phyloP scores from a whole-genome alignment of 1,140 invertebrate species.

The Proales similis region DNA sequence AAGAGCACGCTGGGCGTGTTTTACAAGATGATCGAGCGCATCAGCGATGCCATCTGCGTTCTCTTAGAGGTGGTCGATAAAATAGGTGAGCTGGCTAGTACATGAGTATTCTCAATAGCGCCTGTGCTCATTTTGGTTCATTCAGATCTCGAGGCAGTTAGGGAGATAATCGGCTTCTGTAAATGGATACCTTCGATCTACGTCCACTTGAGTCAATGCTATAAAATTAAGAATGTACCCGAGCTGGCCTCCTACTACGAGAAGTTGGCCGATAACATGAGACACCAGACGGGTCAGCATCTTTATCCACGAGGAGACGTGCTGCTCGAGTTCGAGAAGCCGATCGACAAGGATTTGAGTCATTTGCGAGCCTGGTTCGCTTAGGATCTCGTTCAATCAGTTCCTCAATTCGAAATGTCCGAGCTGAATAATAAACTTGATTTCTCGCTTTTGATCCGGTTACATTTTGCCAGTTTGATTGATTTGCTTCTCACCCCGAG shows the following conservation, averaged over 20 bases:
- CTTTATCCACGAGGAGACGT: too few species aligned
- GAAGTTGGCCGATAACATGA: conserved; percentile 13
- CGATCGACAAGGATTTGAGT: too few species aligned
- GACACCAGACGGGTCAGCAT: too few species aligned
- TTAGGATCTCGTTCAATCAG: too few species aligned
- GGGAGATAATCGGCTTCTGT: conserved; percentile 3
- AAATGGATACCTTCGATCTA: conserved; percentile 32
- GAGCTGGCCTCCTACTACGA: conserved; percentile 25
- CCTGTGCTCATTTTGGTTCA: background rate
- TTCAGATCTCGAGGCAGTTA: conserved; percentile 20
- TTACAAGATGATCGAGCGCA: conserved; percentile 30
- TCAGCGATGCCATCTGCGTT: conserved; percentile 30
- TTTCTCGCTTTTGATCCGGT: too few species aligned
- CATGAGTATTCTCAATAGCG: background rate
- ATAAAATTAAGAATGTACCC: conserved; percentile 4
- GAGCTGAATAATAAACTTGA: too few species aligned
- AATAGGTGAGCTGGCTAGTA: conserved; percentile 2
- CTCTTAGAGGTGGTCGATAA: conserved; percentile 23
- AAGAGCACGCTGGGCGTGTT: conserved; percentile 29
- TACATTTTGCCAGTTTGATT: too few species aligned
- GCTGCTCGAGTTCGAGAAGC: too few species aligned
- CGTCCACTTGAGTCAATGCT: conserved; percentile 31
- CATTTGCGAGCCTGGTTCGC: too few species aligned
- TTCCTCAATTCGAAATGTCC: too few species aligned
- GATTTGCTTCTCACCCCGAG: too few species aligned